Conservation (phyloP, 1,140 invertebrate species). For the Medauroidea extradentata region DNA sequence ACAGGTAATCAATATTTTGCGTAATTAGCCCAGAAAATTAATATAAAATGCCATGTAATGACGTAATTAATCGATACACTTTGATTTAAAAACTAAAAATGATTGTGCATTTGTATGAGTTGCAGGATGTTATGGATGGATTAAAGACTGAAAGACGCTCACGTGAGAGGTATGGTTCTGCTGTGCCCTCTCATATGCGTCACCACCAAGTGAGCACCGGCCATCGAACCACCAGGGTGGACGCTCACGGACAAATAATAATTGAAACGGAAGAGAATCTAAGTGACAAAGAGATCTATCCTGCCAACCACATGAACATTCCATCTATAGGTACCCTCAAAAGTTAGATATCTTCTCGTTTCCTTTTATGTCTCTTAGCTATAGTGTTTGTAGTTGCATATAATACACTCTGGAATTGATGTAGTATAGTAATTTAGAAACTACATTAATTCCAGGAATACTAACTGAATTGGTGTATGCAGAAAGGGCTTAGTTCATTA, state of each 20-base stretch:
- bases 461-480: no score
- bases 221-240: constrained; percentile 39
- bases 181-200: constrained; percentile 46
- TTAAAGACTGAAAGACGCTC: constrained; percentile 8
- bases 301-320: constrained; percentile 51
- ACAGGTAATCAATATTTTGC: no score
- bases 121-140: constrained; percentile 4
- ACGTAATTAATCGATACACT: no score
- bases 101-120: no score
- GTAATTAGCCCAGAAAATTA: no score
- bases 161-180: constrained; percentile 35
- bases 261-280: constrained; percentile 83
- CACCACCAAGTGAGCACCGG: constrained; percentile 28
- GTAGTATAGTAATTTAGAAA: no score
- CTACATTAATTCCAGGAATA: no score
- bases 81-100: no score
- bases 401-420: no score
- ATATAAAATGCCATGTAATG: no score
- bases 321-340: constrained; percentile 46
- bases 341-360: background rate
- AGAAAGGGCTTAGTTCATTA: no score
- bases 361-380: background rate
- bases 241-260: constrained; percentile 53
- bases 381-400: background rate
- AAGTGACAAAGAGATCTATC: constrained; percentile 81